Percentiles rank a stretch among this genome's conserved stretches.
Evolutionary conservation across 2,113 vertebrate genomes (phyloP).

Genomic region (Tonatia bakeri): DNA sequence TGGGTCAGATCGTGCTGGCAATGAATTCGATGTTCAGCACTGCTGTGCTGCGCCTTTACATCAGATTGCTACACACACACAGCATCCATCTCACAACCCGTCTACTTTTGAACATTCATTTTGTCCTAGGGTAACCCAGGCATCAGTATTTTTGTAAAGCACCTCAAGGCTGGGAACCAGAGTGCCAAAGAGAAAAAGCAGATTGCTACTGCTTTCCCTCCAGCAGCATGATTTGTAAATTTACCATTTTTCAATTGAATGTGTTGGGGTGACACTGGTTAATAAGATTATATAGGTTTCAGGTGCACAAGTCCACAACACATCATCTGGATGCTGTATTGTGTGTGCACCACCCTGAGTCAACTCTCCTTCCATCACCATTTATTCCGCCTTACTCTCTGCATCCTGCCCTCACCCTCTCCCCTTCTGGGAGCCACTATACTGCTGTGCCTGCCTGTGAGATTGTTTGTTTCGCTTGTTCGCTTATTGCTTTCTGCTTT

Average conservation of each 20-base stretch:
- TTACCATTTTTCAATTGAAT: not conserved
- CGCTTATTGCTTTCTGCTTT: not conserved
- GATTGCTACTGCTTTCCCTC: not conserved
- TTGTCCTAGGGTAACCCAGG: not conserved
- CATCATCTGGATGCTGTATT: not conserved
- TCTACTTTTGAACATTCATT: not conserved
- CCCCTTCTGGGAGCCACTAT: not conserved
- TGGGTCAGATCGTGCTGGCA: not conserved
- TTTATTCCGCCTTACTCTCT: not conserved
- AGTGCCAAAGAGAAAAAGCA: not conserved
- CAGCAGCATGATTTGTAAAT: not conserved
- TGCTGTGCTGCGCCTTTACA: not conserved
- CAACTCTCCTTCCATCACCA: not conserved
- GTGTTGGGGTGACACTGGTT: not conserved
- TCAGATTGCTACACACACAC: not conserved
- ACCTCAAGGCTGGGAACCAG: not conserved
- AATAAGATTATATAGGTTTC: not conserved
- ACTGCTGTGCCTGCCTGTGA: not conserved
- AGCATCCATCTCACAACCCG: not conserved
- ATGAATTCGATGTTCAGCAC: not conserved
- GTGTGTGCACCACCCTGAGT: not conserved
- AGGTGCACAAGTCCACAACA: no score
- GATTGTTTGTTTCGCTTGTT: no score
- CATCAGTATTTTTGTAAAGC: not conserved
- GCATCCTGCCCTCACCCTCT: not conserved